These are phyloP conservation scores for Linepithema humile DNA, from an alignment of 1,140 invertebrate species.

Conservation along the genomic window DNA sequence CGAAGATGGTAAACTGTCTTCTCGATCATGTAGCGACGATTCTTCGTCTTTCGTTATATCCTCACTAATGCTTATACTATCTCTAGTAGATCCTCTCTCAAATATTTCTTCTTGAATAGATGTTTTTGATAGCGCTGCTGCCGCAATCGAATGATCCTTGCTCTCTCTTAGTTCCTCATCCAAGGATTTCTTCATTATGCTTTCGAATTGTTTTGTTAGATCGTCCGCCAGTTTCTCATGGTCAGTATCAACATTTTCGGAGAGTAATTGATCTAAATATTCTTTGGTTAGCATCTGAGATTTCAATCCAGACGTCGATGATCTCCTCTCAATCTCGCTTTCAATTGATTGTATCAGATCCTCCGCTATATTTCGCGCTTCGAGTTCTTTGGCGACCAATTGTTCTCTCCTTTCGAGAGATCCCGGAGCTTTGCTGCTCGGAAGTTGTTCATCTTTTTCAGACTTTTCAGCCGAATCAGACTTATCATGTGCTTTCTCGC, in stretches of 20 bases:
- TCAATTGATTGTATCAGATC: constrained; percentile 79
- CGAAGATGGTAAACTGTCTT: constrained; percentile 74
- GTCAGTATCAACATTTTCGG: constrained; percentile 70
- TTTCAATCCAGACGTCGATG: constrained; percentile 66
- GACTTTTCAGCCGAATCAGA: background rate
- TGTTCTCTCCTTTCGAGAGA: constrained; percentile 71
- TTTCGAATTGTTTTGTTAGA: constrained; percentile 78
- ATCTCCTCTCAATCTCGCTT: constrained; percentile 76
- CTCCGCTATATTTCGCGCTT: constrained; percentile 77
- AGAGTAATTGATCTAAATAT: constrained; percentile 65
- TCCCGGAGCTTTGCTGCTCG: background rate
- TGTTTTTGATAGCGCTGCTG: constrained; percentile 30
- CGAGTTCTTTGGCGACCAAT: constrained; percentile 72
- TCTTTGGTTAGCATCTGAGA: constrained; percentile 60
- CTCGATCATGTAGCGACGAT: constrained; percentile 71
- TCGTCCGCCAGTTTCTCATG: constrained; percentile 79
- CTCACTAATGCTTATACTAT: constrained; percentile 77
- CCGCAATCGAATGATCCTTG: background rate
- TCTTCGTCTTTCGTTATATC: constrained; percentile 81
- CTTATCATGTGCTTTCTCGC: background rate
- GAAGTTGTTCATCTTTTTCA: background rate
- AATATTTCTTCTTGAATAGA: constrained; percentile 63
- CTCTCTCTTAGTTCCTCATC: background rate
- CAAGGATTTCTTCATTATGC: constrained; percentile 70
- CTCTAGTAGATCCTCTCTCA: constrained; percentile 70